Evolutionary conservation across 2,888 invertebrate genomes (phyloP).

Genomic region (Pandemis heparana): DNA sequence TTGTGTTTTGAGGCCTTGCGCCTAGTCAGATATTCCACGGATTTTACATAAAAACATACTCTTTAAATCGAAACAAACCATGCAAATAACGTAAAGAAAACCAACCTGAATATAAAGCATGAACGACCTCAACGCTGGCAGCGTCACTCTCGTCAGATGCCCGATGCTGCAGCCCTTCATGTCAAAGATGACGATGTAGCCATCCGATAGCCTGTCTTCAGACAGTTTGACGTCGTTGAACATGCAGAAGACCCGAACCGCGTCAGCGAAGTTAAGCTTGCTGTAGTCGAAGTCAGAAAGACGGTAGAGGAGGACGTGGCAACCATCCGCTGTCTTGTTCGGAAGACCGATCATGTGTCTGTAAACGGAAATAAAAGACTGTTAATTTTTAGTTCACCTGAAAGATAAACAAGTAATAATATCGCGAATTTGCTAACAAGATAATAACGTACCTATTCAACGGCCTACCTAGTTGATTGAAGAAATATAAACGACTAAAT

Average conservation of each 20-base stretch:
- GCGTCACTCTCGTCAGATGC: conserved; percentile 87
- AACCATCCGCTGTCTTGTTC: conserved; percentile 86
- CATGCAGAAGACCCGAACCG: conserved; percentile 88
- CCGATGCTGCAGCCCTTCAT: conserved; percentile 89
- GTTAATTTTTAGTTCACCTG: neutral
- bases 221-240: conserved; percentile 88
- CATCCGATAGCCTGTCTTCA: conserved; percentile 85
- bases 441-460: no score
- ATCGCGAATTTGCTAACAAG: no score
- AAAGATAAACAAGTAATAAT: no score
- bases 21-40: no score
- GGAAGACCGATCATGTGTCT: conserved; percentile 88
- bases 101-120: conserved; percentile 89
- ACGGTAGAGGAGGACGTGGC: conserved; percentile 86
- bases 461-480: no score
- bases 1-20: no score
- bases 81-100: neutral
- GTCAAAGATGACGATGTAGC: conserved; percentile 88
- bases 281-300: conserved; percentile 87
- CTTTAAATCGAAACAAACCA: no score
- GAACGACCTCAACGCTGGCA: conserved; percentile 87
- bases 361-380: conserved; percentile 52
- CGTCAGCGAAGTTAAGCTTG: conserved; percentile 87
- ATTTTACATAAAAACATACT: no score
- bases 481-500: no score